phyloP scores from a whole-genome alignment of 2,113 vertebrate genomes.

The Callorhinus ursinus region DNA sequence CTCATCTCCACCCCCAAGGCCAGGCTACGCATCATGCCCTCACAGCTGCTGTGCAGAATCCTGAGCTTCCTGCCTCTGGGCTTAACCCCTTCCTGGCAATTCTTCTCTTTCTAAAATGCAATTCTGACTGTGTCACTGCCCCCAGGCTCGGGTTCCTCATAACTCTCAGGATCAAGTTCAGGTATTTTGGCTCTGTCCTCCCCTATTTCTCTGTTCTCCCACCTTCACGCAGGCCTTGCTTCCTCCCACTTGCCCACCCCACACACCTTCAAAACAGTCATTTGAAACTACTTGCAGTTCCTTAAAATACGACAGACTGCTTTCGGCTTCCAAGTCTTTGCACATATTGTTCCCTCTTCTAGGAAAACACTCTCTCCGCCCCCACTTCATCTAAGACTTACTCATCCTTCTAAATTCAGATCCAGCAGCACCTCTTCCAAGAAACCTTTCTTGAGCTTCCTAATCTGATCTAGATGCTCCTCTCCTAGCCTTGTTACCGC shows the following conservation, averaged over 20 bases:
- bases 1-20: too few relatives aligned
- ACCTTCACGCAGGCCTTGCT: neutral
- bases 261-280: slow-evolving; percentile 3
- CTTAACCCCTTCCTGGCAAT: neutral
- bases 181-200: neutral
- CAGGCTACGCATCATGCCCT: neutral
- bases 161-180: slow-evolving; percentile 34
- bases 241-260: neutral
- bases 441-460: slow-evolving; percentile 41
- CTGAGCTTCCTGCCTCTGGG: neutral
- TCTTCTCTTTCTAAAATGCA: neutral
- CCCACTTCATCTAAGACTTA: slow-evolving; percentile 37
- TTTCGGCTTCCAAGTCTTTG: slow-evolving; percentile 6
- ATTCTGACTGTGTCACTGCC: neutral
- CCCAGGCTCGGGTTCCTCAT: neutral
- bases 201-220: neutral
- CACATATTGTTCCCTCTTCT: slow-evolving; percentile 57
- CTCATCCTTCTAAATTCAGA: slow-evolving; percentile 67
- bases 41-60: neutral
- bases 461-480: neutral
- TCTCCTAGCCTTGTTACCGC: neutral
- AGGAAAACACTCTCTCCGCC: slow-evolving; percentile 55
- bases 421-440: slow-evolving; percentile 64
- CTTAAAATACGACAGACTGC: slow-evolving; percentile 40
- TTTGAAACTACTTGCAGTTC: neutral